Evolutionary conservation across 2,888 invertebrate species (phyloP).

Genomic region (Caenorhabditis virilis): DNA sequence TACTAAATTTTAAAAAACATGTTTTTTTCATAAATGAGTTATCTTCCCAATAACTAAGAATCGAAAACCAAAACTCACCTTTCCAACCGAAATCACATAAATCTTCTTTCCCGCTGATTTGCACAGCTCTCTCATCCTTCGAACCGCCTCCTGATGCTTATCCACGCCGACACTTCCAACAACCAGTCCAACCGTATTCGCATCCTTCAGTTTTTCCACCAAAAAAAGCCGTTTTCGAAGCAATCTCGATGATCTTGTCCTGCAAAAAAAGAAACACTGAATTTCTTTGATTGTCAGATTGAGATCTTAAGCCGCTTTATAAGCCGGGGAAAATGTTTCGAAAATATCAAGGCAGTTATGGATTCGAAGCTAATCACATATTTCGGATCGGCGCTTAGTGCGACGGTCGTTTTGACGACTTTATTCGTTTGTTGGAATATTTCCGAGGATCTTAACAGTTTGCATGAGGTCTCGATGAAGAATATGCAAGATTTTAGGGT

Average conservation of each 20-base stretch:
- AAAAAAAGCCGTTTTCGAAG: slow-evolving; percentile 82
- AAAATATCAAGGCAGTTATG: too few relatives aligned
- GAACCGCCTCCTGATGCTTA: slow-evolving; percentile 71
- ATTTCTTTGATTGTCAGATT: slow-evolving; percentile 14
- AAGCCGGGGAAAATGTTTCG: too few relatives aligned
- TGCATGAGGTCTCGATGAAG: slow-evolving; percentile 29
- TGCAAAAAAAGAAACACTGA: slow-evolving; percentile 29
- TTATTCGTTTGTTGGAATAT: slow-evolving; percentile 35
- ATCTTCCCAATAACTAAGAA: too few relatives aligned
- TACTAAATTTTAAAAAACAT: too few relatives aligned
- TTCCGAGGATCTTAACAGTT: slow-evolving; percentile 40
- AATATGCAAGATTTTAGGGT: slow-evolving; percentile 48
- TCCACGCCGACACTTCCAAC: slow-evolving; percentile 87
- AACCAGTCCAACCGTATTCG: slow-evolving; percentile 81
- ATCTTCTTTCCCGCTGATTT: slow-evolving; percentile 82
- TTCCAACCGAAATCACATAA: slow-evolving; percentile 89
- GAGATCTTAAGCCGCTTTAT: too few relatives aligned
- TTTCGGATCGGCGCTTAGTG: slow-evolving; percentile 31
- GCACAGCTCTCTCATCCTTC: slow-evolving; percentile 72
- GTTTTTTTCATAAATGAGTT: too few relatives aligned
- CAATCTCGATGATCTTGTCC: slow-evolving; percentile 55
- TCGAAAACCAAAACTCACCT: too few relatives aligned
- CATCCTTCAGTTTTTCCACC: slow-evolving; percentile 89
- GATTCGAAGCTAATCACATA: slow-evolving; percentile 22
- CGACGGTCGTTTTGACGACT: slow-evolving; percentile 31